phyloP scores from a whole-genome alignment of 92 coral and sea anemone species.

The Virgularia gustaviana region DNA sequence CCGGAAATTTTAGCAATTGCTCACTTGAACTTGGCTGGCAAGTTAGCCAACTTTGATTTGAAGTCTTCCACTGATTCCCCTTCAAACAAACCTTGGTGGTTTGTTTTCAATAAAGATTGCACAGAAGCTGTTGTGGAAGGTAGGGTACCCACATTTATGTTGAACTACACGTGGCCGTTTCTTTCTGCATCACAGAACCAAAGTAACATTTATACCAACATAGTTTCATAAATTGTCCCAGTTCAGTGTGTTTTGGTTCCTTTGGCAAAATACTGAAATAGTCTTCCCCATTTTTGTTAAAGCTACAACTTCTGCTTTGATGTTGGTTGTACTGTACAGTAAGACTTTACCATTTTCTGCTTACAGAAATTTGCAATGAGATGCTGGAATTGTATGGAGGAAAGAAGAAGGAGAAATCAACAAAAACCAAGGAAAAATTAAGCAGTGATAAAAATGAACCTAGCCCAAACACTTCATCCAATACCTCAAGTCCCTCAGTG shows the following conservation, averaged over 20 bases:
- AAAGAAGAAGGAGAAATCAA: slow-evolving; percentile 65
- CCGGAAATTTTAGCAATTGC: slow-evolving; percentile 94
- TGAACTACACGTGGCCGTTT: too few species aligned
- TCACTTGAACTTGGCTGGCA: slow-evolving; percentile 91
- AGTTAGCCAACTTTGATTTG: slow-evolving; percentile 81
- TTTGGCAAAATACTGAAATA: too few species aligned
- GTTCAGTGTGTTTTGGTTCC: background rate
- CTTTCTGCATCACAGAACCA: too few species aligned
- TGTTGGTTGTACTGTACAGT: too few species aligned
- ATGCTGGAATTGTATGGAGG: slow-evolving; percentile 95
- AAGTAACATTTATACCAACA: background rate
- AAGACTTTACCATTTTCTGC: too few species aligned
- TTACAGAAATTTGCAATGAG: slow-evolving; percentile 77
- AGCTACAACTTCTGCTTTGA: too few species aligned
- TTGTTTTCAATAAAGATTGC: slow-evolving; percentile 69
- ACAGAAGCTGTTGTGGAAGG: slow-evolving; percentile 83
- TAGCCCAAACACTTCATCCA: slow-evolving; percentile 65
- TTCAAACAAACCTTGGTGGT: slow-evolving; percentile 86
- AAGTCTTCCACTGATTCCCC: slow-evolving; percentile 80
- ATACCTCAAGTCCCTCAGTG: slow-evolving; percentile 81
- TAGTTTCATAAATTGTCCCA: background rate
- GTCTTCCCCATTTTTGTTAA: background rate
- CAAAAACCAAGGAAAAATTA: slow-evolving; percentile 2
- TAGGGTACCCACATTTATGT: too few species aligned
- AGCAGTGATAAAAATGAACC: slow-evolving; percentile 55